Evolutionary conservation across 2,797 vertebrate genomes (phyloP).

Genomic region (Lutjanus argentimaculatus): DNA sequence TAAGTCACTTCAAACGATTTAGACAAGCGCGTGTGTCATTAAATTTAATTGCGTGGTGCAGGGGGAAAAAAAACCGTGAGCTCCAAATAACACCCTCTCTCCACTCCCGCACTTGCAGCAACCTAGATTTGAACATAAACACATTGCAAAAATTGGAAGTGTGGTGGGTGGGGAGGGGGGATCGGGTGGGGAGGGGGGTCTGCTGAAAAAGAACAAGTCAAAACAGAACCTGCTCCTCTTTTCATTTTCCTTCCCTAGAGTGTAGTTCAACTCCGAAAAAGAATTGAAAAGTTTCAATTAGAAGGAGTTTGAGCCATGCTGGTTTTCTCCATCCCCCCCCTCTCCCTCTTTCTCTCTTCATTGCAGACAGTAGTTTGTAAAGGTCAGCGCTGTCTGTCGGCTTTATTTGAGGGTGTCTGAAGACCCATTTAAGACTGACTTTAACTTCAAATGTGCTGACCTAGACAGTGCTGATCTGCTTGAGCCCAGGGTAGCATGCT

Average conservation of each 20-base stretch:
- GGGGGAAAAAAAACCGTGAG: not conserved
- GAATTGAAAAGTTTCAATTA: conserved; percentile 77
- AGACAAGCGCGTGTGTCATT: conserved; percentile 66
- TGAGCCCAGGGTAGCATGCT: conserved; percentile 60
- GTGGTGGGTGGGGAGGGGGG: not conserved
- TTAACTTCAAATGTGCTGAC: conserved; percentile 81
- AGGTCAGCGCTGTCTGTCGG: conserved; percentile 78
- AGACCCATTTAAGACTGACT: conserved; percentile 78
- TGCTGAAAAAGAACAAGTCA: conserved; percentile 33
- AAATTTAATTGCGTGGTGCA: conserved; percentile 66
- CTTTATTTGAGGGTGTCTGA: conserved; percentile 77
- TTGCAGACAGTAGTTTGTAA: conserved; percentile 72
- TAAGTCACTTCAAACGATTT: conserved; percentile 68
- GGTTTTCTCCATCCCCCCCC: not conserved
- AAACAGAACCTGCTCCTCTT: conserved; percentile 54
- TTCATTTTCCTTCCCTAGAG: conserved; percentile 40
- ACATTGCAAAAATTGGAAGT: conserved; percentile 21
- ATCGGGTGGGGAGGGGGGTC: no score
- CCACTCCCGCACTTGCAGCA: conserved; percentile 25
- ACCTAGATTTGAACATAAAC: conserved; percentile 62
- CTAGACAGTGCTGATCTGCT: conserved; percentile 68
- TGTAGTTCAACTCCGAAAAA: conserved; percentile 49
- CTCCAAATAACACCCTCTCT: conserved; percentile 39
- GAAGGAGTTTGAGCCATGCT: conserved; percentile 31
- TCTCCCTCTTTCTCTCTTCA: not conserved